Conservation (phyloP, 2,113 vertebrate species). For the Microtus montanus region DNA sequence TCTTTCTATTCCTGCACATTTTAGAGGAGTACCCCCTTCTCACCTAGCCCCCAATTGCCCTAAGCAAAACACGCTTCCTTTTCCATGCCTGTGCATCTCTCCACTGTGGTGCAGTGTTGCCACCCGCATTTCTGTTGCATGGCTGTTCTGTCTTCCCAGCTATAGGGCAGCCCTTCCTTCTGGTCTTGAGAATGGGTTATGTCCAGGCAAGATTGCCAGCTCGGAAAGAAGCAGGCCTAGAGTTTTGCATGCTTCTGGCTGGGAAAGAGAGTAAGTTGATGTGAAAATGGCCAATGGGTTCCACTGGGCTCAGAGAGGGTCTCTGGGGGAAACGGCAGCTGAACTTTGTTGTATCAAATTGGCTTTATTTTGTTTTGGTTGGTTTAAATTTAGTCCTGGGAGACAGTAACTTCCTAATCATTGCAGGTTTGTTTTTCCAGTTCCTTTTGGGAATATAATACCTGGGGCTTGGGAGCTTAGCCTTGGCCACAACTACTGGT, state of each 20-base stretch:
- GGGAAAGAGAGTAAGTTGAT: background rate
- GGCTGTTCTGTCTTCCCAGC: background rate
- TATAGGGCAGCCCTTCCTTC: background rate
- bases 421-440: conserved; percentile 33
- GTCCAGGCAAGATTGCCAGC: conserved; percentile 22
- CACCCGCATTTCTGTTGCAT: background rate
- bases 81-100: background rate
- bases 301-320: background rate
- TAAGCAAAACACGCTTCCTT: background rate
- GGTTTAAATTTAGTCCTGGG: background rate
- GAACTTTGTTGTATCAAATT: background rate
- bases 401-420: conserved; percentile 20
- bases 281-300: background rate
- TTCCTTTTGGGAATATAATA: background rate
- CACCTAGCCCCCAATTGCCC: background rate
- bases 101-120: background rate
- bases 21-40: conserved; percentile 27
- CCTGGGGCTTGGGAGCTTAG: background rate
- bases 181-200: background rate
- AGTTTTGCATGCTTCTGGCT: background rate
- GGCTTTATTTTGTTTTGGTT: conserved; percentile 33
- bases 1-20: conserved; percentile 23
- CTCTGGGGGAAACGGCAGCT: background rate
- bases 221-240: background rate
- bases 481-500: background rate